These are phyloP conservation scores for Platycheirus rosarum DNA, from an alignment of 2,888 invertebrate species.

Conservation along the genomic window DNA sequence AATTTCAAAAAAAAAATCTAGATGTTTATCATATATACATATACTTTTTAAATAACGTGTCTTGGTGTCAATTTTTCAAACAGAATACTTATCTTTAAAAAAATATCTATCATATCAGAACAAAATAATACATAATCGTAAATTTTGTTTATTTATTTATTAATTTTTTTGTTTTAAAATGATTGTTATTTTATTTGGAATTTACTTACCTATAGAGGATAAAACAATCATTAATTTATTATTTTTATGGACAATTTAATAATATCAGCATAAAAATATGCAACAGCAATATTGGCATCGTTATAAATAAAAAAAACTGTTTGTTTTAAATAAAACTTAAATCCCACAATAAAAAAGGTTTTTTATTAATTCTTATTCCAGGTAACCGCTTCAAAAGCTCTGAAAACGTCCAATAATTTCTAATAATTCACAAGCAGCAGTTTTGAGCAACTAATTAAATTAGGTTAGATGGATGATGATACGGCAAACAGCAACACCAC, in stretches of 20 bases:
- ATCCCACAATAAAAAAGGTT: conserved; percentile 8
- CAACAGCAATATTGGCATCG: conserved; percentile 36
- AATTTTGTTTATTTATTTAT: background rate
- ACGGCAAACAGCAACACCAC: too few relatives aligned
- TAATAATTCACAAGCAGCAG: too few relatives aligned
- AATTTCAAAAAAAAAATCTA: conserved; percentile 51
- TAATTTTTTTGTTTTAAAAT: background rate
- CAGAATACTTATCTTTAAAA: conserved; percentile 26
- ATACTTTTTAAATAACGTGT: conserved; percentile 42
- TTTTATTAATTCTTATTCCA: background rate
- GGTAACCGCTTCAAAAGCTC: too few relatives aligned
- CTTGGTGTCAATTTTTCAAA: conserved; percentile 57
- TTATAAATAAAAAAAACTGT: conserved; percentile 44
- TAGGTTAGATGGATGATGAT: too few relatives aligned
- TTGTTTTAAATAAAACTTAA: conserved; percentile 58
- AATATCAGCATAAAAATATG: conserved; percentile 15
- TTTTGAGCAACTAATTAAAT: too few relatives aligned
- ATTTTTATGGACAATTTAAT: background rate
- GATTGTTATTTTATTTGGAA: background rate
- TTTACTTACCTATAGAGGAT: too few relatives aligned
- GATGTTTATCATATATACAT: conserved; percentile 57
- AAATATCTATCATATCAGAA: conserved; percentile 15
- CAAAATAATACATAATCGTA: background rate
- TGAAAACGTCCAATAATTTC: too few relatives aligned
- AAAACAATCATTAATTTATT: background rate